Evolutionary conservation across 2,888 invertebrate species (phyloP).

Genomic region (Chouioia cunea): DNA sequence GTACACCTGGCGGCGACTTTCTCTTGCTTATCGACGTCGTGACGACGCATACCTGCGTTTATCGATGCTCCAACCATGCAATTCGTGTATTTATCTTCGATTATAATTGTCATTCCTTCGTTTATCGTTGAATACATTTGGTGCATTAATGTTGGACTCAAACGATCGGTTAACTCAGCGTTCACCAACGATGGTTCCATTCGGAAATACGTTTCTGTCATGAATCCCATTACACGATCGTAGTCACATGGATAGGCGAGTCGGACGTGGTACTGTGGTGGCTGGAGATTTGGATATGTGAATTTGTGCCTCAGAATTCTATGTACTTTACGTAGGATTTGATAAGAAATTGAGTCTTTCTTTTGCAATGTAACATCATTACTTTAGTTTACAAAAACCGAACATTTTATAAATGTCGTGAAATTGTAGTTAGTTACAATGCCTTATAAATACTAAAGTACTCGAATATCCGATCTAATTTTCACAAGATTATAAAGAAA

Average conservation of each 20-base stretch:
- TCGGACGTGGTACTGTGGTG: constrained; percentile 48
- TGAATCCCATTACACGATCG: constrained; percentile 56
- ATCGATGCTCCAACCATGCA: constrained; percentile 57
- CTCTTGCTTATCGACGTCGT: neutral
- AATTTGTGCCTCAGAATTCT: neutral
- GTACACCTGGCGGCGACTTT: constrained; percentile 49
- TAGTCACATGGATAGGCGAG: constrained; percentile 57
- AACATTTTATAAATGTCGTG: too few relatives aligned
- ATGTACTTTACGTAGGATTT: too few relatives aligned
- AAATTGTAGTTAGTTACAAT: too few relatives aligned
- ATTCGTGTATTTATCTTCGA: constrained; percentile 48
- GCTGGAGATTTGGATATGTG: constrained; percentile 31
- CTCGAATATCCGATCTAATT: too few relatives aligned
- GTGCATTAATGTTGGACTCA: constrained; percentile 49
- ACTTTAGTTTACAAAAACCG: too few relatives aligned
- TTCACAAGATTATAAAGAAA: too few relatives aligned
- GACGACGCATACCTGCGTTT: neutral
- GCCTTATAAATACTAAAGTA: too few relatives aligned
- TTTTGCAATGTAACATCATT: too few relatives aligned
- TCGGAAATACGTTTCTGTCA: constrained; percentile 55
- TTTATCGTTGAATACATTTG: constrained; percentile 53
- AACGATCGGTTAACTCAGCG: constrained; percentile 46
- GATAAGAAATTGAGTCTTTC: too few relatives aligned
- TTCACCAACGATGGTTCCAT: constrained; percentile 56
- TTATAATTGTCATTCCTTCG: constrained; percentile 57